Base-by-base conservation (phyloP, 2,888 invertebrate species). In the Drosophila bunnanda region DNA sequence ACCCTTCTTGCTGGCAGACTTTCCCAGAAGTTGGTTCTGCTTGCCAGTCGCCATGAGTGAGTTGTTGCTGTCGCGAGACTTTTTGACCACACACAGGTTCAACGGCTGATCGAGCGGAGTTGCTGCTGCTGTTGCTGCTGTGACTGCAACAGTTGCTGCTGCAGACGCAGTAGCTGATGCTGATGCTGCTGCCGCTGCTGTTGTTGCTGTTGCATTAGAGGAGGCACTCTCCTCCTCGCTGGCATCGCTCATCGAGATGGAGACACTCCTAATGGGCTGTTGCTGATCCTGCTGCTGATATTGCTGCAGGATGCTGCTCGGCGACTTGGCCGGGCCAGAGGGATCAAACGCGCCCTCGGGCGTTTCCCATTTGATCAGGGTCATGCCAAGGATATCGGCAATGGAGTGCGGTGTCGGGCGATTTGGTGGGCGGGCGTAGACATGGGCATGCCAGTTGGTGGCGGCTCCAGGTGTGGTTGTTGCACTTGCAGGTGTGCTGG, bases 401-500 rank as follows among this genome's bases (percentile, higher is more conserved):
- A 98, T 98, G 43, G 95, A 95, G 92, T 97, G 97, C 6, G 97
- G 96, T 2, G 98, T 98, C 1, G 97, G 97, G 61, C 94, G 94
- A 82, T 95, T 95, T 12, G 96, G 96, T 13, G 97, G 95, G 82
- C 95, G 95, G 4, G 95, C 96, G 91, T 98, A 98, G 25, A 97
- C 96, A 92, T 98, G 98, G 38, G 97, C 96, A 93, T 97, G 98
- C 97, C 98, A 98, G 41, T 96, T 92, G 28, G 92, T 76, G 39
- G 79, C 52, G n/a, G 75, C 60, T 41, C 59, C 79, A 8, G 61
- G 64, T 20, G 64, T 41, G n/a, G 41, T 57, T 3, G 57, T 55
- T 25, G 55, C 55, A 20, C 39, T 60, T 8, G 59, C 59, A 55
- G 69, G 71, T 32, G 75, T 68, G 17, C 72, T 39, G 9, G 75